Evolutionary conservation across 2,888 invertebrate species (phyloP).

Genomic region (Andrena bucephala): DNA sequence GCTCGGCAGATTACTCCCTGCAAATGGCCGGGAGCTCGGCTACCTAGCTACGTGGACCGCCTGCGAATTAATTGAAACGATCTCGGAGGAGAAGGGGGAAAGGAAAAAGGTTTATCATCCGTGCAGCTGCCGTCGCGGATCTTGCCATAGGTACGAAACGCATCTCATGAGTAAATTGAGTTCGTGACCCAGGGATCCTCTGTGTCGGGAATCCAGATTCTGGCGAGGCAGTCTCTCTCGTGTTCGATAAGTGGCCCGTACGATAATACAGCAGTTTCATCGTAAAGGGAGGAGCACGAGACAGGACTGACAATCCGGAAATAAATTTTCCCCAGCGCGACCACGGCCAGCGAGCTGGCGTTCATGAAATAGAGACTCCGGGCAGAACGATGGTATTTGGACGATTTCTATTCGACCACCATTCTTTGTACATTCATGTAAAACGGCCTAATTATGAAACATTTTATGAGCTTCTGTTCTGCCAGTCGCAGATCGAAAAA

Average conservation of each 20-base stretch:
- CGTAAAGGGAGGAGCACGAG: slow-evolving; percentile 20
- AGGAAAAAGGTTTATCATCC: slow-evolving; percentile 43
- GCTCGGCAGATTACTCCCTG: slow-evolving; percentile 31
- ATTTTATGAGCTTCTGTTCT: background rate
- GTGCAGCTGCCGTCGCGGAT: slow-evolving; percentile 33
- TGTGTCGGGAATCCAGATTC: slow-evolving; percentile 47
- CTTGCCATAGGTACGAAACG: slow-evolving; percentile 26
- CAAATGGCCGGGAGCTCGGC: slow-evolving; percentile 5
- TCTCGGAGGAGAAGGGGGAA: background rate
- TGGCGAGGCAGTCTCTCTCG: slow-evolving; percentile 1
- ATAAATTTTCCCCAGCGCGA: background rate
- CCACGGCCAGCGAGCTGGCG: too few relatives aligned
- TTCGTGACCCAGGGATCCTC: slow-evolving; percentile 53
- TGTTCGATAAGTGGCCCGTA: slow-evolving; percentile 36
- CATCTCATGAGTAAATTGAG: slow-evolving; percentile 56
- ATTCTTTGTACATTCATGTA: background rate
- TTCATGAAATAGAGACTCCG: background rate
- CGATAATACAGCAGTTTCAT: slow-evolving; percentile 25
- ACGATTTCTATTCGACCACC: background rate
- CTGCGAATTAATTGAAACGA: slow-evolving; percentile 52
- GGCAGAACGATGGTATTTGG: background rate
- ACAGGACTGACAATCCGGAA: slow-evolving; percentile 21
- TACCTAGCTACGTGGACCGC: slow-evolving; percentile 38
- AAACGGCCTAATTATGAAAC: background rate
- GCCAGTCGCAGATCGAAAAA: too few relatives aligned